These are phyloP conservation scores for Drosophila meridiana DNA, from an alignment of 2,888 invertebrate species.

Conservation along the genomic window DNA sequence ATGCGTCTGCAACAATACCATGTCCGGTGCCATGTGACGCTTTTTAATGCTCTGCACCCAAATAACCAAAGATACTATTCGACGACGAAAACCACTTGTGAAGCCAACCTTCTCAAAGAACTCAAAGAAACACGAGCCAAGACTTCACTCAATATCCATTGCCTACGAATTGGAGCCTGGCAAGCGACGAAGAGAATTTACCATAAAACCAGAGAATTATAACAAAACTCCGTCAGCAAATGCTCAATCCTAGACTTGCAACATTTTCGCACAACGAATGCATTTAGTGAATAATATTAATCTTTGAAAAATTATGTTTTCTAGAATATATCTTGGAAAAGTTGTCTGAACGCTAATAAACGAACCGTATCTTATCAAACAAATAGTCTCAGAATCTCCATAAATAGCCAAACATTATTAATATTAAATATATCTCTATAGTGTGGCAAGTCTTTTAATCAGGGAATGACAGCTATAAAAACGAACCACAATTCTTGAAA, in stretches of 20 bases:
- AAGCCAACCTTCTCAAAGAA: slow-evolving; percentile 33
- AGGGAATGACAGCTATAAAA: background rate
- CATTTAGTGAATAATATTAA: slow-evolving; percentile 15
- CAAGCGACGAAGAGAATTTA: slow-evolving; percentile 3
- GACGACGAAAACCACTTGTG: slow-evolving; percentile 51
- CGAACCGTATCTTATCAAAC: slow-evolving; percentile 1
- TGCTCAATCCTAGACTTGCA: slow-evolving; percentile 10
- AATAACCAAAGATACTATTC: slow-evolving; percentile 73
- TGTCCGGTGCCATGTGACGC: slow-evolving; percentile 80
- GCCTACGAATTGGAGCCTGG: slow-evolving; percentile 66
- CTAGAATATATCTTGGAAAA: slow-evolving; percentile 16
- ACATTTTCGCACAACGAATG: slow-evolving; percentile 16
- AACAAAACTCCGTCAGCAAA: background rate
- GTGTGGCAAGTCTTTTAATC: background rate
- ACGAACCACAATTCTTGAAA: background rate
- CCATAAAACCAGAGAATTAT: slow-evolving; percentile 33
- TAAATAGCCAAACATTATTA: background rate
- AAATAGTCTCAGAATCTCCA: background rate
- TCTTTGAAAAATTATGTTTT: slow-evolving; percentile 25
- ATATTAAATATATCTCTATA: background rate
- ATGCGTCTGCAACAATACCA: slow-evolving; percentile 82
- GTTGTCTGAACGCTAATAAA: slow-evolving; percentile 28
- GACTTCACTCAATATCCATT: slow-evolving; percentile 74
- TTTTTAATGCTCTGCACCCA: slow-evolving; percentile 76
- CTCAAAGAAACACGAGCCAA: slow-evolving; percentile 53